Conservation (phyloP, 2,113 vertebrate species). For the mouse (Mus musculus) region GRCm39 chr2:81905501-81906000, state of each 20-base stretch:
- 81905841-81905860: not conserved
- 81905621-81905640: not conserved
- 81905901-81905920: not conserved
- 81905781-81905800: not conserved
- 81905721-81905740: not conserved
- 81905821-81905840: not conserved
- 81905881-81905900: not conserved
- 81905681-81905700: not conserved
- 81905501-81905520: not conserved
- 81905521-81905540: constrained; percentile 23
- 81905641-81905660: not conserved
- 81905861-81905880: not conserved
- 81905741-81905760: accelerated
- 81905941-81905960: not conserved
- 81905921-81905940: not conserved
- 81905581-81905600: not conserved
- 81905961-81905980: not conserved
- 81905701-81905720: not conserved
- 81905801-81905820: not conserved
- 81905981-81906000: not conserved
- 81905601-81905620: not conserved
- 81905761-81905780: not conserved
- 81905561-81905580: not conserved
- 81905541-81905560: constrained; percentile 7
- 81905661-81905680: not conserved